Conservation (phyloP, 2,113 vertebrate genomes). For the Dicerorhinus sumatrensis region DNA sequence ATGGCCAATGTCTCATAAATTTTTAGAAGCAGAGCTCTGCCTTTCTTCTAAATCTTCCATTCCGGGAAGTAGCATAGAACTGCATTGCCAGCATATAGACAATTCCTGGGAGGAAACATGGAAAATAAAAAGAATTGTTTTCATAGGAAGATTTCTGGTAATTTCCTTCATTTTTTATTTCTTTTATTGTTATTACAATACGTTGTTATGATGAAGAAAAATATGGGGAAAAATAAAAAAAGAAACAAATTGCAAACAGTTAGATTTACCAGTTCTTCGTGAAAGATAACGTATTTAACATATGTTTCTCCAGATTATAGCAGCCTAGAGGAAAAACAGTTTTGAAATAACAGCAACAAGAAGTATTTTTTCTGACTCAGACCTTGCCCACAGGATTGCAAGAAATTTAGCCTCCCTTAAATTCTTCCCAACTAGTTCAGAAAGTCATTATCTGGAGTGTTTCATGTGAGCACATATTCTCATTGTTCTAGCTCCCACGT, state of each 20-base stretch:
- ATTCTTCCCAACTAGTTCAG: slow-evolving; percentile 24
- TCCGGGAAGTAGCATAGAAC: neutral
- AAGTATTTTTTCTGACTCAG: slow-evolving; percentile 64
- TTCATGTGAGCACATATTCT: neutral
- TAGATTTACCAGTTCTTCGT: slow-evolving; percentile 7
- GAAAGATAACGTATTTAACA: slow-evolving; percentile 57
- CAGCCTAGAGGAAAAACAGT: slow-evolving; percentile 47
- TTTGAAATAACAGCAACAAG: slow-evolving; percentile 54
- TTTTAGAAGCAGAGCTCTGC: neutral
- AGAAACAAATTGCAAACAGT: slow-evolving; percentile 61
- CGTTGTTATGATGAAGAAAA: slow-evolving; percentile 41
- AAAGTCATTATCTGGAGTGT: neutral
- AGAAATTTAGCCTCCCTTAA: slow-evolving; percentile 42
- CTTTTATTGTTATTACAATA: slow-evolving; percentile 38
- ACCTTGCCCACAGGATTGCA: slow-evolving; percentile 60
- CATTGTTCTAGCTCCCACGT: neutral
- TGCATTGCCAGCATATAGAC: neutral
- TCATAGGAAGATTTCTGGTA: slow-evolving; percentile 39
- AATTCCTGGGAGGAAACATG: slow-evolving; percentile 54
- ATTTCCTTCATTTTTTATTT: slow-evolving; percentile 46
- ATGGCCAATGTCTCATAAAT: neutral
- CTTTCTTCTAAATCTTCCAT: neutral
- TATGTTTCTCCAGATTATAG: slow-evolving; percentile 61
- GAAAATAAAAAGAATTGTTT: slow-evolving; percentile 54
- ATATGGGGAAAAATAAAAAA: neutral